Evolutionary conservation across 1,140 invertebrate genomes (phyloP).

Genomic region (Venustaconcha ellipsiformis): DNA sequence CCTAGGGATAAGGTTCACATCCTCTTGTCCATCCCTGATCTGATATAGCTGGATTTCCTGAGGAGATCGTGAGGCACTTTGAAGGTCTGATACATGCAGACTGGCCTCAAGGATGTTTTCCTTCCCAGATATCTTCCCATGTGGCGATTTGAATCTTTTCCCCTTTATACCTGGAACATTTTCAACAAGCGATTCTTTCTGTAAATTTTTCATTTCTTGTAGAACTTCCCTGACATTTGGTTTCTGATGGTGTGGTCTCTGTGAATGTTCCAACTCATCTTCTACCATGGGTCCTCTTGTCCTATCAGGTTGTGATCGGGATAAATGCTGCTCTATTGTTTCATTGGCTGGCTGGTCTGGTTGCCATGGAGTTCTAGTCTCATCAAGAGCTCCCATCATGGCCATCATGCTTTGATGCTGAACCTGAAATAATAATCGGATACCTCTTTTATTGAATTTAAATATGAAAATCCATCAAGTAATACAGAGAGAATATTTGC

Average conservation of each 20-base stretch:
- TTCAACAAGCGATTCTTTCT: constrained; percentile 8
- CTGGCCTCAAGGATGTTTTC: no score
- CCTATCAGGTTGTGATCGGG: not conserved
- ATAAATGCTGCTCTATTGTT: not conserved
- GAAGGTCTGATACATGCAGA: no score
- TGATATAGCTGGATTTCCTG: no score
- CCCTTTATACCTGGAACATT: constrained; percentile 7
- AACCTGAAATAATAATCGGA: constrained; percentile 38
- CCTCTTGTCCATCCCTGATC: constrained; percentile 1
- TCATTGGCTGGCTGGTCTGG: constrained; percentile 7
- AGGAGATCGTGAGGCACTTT: no score
- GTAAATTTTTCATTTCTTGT: constrained; percentile 47
- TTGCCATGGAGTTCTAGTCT: constrained; percentile 9
- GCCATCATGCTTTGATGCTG: constrained; percentile 61
- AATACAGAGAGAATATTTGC: not conserved
- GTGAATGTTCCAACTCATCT: not conserved
- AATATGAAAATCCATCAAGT: not conserved
- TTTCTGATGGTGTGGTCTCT: not conserved
- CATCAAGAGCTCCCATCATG: constrained; percentile 64
- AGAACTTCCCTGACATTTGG: constrained; percentile 18
- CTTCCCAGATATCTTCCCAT: constrained; percentile 6
- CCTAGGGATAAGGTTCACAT: constrained; percentile 38
- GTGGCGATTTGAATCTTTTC: constrained; percentile 20
- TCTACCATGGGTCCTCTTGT: not conserved
- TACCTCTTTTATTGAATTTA: not conserved